Evolutionary conservation across 2,888 invertebrate genomes (phyloP), one percentile per base, ranked within the genome.

Genomic region (Archips crataeganus): DNA sequence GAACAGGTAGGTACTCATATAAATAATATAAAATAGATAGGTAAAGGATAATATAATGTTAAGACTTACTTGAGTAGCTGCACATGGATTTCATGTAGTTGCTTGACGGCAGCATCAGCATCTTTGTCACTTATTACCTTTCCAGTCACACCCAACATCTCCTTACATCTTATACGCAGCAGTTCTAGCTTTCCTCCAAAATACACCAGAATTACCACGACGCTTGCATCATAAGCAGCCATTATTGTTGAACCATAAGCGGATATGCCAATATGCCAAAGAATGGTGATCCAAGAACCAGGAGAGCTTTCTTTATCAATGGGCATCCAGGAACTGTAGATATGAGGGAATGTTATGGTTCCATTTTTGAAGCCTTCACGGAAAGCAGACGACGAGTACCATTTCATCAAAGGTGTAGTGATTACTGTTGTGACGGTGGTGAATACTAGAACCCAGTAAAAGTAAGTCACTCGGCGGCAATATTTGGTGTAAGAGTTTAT

Each of bases 301-400:
- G 92, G 91, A 9, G 82, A 84, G 47, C 84, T 80, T 69, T 91
- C 83, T 70, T 92, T 92, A 74, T 93, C 87, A 77, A 90, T 85
- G 1, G 93, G 92, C 82, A 90, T 84, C 92, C 92, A 94, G 15
- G 93, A 87, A 72, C 91, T 93, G 54, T 91, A 91, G 34, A 94
- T 91, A 62, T 92, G 93, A 0, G 90, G 90, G 78, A 92, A 93
- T 0, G 76, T 47, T 76, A 90, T 89, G 0, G 86, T 86, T 5
- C 90, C 92, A 77, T 90, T 90, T 0, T 70, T 80, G 34, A 90
- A 65, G 13, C 82, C 83, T 76, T 89, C 86, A 49, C 90, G 85
- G 62, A 85, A 90, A 3, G 76, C 79, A 0, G 80, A 57, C 0
- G 91, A 90, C 0, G 89, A 85, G 2, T 85, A 11, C 76, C 87